Base-by-base conservation (phyloP, 2,888 invertebrate genomes). In the Dryobota labecula region DNA sequence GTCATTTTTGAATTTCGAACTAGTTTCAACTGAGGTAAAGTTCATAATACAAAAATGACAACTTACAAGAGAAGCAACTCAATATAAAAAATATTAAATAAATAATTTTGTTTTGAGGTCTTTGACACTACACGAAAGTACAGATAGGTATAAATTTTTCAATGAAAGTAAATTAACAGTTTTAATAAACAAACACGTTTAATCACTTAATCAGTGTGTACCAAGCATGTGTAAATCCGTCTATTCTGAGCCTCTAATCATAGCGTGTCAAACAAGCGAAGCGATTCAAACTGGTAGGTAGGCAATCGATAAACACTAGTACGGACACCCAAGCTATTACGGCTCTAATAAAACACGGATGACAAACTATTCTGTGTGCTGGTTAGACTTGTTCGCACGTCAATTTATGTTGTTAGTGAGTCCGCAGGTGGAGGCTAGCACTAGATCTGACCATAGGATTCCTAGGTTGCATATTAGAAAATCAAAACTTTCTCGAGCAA, bases 271-370 rank as follows among this genome's bases (percentile, higher is more conserved):
- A 77, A 71, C 65, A 72, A 65, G 53, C 36, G 36, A 76, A 62
- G 82, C 47, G 45, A 68, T 82, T 72, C 49, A 33, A 58, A 77
- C 68, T 68, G 58, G 64, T 49, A 33, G 62, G 60, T 64, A 54
- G 53, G 45, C 66, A 82, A 79, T 82, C 81, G 63, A 82, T 82
- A 78, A 57, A 65, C 70, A 68, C 65, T 57, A 69, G 67, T 68
- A 43, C 51, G 41, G 62, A 67, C 70, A 60, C 36, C 70, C 53
- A 53, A 65, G 70, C 70, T 80, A 73, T 69, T 70, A 73, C 73
- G 38, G 47, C 56, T 63, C 68, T 71, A 83, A 83, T 83, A 83
- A 75, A 80, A 82, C 72, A 70, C 60, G 64, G 38, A 68, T 77
- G 77, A 80, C 70, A 72, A 65, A 67, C 80, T 71, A 61, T 82